These are phyloP conservation scores for Hypotaenidia philippensis DNA, from an alignment of 2,797 vertebrate genomes.

Conservation along the genomic window DNA sequence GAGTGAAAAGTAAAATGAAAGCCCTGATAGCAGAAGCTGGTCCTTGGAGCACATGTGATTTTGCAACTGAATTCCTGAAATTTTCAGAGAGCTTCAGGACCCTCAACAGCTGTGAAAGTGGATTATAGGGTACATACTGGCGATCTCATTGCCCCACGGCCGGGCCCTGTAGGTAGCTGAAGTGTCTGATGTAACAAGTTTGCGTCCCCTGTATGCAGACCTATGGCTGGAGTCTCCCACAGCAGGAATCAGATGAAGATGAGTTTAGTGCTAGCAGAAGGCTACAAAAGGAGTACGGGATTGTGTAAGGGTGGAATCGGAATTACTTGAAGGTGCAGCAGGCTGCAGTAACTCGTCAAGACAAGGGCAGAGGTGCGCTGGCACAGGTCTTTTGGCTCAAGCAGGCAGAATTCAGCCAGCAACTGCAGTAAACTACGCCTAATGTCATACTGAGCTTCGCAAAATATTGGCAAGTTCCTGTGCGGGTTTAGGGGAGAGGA, in stretches of 20 bases:
- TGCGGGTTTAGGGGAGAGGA: background rate
- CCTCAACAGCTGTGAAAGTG: background rate
- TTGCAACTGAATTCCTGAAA: background rate
- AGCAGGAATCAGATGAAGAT: background rate
- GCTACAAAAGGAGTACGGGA: background rate
- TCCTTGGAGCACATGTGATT: background rate
- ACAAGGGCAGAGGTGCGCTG: background rate
- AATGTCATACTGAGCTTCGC: background rate
- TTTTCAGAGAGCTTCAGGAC: background rate
- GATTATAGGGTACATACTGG: background rate
- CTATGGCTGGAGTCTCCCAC: background rate
- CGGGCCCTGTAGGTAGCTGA: background rate
- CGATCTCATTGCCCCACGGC: background rate
- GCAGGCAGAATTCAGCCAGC: background rate
- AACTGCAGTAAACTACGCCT: background rate
- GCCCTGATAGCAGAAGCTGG: background rate
- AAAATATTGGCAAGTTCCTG: background rate
- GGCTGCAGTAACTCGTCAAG: background rate
- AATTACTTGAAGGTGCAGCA: background rate
- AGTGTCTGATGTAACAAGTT: background rate
- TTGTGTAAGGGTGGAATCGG: background rate
- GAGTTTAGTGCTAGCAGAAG: background rate
- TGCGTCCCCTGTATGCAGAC: background rate
- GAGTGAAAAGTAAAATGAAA: background rate
- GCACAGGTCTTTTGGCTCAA: background rate